These are phyloP conservation scores for Drosophila buzzatii DNA, from an alignment of 2,888 invertebrate genomes.

Conservation along the genomic window DNA sequence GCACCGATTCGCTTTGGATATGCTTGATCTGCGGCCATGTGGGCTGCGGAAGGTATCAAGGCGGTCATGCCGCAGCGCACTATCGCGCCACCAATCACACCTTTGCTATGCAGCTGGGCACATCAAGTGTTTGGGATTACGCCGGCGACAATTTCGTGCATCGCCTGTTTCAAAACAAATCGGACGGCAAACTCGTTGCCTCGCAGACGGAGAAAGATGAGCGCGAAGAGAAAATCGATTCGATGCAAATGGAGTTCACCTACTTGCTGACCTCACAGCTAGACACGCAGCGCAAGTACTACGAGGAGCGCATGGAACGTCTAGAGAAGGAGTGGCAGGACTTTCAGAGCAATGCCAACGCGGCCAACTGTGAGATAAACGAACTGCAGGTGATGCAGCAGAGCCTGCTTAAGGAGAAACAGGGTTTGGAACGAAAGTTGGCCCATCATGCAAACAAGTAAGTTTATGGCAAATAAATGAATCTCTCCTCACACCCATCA, in stretches of 20 bases:
- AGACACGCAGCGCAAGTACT: conserved; percentile 96
- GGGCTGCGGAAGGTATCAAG: conserved; percentile 96
- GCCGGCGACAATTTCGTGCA: conserved; percentile 97
- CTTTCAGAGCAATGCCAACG: conserved; percentile 86
- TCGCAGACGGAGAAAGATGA: conserved; percentile 89
- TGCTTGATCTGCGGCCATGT: conserved; percentile 99
- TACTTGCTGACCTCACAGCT: conserved; percentile 97
- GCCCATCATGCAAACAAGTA: conserved; percentile 88
- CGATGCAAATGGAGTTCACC: conserved; percentile 98
- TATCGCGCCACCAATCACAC: conserved; percentile 98
- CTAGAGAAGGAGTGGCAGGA: conserved; percentile 87
- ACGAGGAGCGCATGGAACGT: conserved; percentile 91
- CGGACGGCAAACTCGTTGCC: conserved; percentile 97
- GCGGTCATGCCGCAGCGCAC: conserved; percentile 98
- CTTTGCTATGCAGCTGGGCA: conserved; percentile 98
- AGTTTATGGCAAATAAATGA: conserved; percentile 20
- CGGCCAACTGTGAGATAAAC: conserved; percentile 86
- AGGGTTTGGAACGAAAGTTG: conserved; percentile 89
- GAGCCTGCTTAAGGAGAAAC: conserved; percentile 88
- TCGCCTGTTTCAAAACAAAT: conserved; percentile 97
- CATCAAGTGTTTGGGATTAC: conserved; percentile 99
- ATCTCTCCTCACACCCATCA: neutral
- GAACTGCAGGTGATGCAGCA: conserved; percentile 86
- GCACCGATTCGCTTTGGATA: conserved; percentile 96
- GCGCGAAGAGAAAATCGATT: conserved; percentile 94